phyloP scores from a whole-genome alignment of 2,797 vertebrate genomes.

The Neosalanx taihuensis region DNA sequence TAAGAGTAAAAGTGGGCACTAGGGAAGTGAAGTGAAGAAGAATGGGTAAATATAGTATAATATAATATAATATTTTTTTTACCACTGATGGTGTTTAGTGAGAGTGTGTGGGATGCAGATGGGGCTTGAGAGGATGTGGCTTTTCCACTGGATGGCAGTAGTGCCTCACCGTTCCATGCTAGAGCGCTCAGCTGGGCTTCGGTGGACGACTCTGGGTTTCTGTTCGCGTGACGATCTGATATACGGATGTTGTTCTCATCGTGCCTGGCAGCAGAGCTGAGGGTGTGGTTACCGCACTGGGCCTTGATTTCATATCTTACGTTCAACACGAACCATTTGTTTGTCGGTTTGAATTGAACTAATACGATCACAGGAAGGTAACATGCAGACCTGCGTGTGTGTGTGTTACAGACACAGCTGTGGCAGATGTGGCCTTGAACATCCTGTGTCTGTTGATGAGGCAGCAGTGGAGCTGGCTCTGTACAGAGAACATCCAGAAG shows the following conservation, averaged over 20 bases:
- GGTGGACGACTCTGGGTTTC: not conserved
- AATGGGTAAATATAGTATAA: too few species aligned
- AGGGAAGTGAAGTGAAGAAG: too few species aligned
- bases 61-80: too few species aligned
- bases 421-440: conserved; percentile 73
- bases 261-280: not conserved
- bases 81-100: too few species aligned
- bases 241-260: not conserved
- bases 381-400: not conserved
- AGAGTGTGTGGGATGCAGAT: not conserved
- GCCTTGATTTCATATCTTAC: not conserved
- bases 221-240: not conserved
- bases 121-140: not conserved
- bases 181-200: not conserved
- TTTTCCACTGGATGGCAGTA: conserved; percentile 7
- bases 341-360: not conserved
- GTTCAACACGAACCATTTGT: not conserved
- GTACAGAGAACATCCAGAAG: conserved; percentile 73
- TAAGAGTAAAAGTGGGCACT: too few species aligned
- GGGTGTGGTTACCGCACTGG: not conserved
- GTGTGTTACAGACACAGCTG: conserved; percentile 56
- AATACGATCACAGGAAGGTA: not conserved
- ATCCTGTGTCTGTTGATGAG: conserved; percentile 71
- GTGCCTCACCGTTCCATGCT: not conserved
- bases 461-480: conserved; percentile 80